Conservation (phyloP, 1,140 invertebrate species). For the Ceratosolen fusciceps region DNA sequence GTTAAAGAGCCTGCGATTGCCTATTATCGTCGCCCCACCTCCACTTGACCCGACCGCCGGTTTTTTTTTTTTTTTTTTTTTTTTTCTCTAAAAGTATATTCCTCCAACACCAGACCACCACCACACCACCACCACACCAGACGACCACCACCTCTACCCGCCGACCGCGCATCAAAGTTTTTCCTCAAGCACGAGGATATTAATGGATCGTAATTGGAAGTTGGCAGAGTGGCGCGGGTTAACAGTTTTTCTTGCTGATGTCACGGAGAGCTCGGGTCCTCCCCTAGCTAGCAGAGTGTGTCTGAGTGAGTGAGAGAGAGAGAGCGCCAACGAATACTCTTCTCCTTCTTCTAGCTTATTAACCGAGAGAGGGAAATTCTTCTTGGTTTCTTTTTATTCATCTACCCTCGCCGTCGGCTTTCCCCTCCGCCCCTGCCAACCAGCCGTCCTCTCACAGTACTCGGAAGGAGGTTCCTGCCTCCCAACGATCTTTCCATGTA, state of each 20-base stretch:
- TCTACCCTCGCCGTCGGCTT: neutral
- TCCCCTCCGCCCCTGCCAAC: neutral
- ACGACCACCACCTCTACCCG: slow-evolving; percentile 9
- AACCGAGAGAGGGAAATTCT: slow-evolving; percentile 29
- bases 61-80: too few species aligned
- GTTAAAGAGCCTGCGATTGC: slow-evolving; percentile 44
- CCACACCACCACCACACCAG: neutral
- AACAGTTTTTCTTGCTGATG: slow-evolving; percentile 45
- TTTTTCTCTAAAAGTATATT: too few species aligned
- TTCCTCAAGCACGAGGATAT: slow-evolving; percentile 21
- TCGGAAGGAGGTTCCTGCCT: neutral
- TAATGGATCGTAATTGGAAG: slow-evolving; percentile 42
- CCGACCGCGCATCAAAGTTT: slow-evolving; percentile 28
- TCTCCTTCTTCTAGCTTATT: slow-evolving; percentile 45
- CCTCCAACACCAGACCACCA: slow-evolving; percentile 32
- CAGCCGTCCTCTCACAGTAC: too few species aligned
- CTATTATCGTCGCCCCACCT: slow-evolving; percentile 20
- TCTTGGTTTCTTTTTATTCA: slow-evolving; percentile 6
- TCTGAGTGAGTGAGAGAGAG: too few species aligned
- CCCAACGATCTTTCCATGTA: slow-evolving; percentile 44
- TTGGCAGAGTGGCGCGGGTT: slow-evolving; percentile 3
- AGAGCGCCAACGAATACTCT: neutral
- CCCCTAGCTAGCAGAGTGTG: too few species aligned
- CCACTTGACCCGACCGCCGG: neutral
- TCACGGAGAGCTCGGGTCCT: slow-evolving; percentile 21